A percentile compares a stretch with the other conserved stretches of the same genome.
These are phyloP conservation scores for Agrotis ipsilon DNA, from an alignment of 2,888 invertebrate genomes.

Conservation along the genomic window DNA sequence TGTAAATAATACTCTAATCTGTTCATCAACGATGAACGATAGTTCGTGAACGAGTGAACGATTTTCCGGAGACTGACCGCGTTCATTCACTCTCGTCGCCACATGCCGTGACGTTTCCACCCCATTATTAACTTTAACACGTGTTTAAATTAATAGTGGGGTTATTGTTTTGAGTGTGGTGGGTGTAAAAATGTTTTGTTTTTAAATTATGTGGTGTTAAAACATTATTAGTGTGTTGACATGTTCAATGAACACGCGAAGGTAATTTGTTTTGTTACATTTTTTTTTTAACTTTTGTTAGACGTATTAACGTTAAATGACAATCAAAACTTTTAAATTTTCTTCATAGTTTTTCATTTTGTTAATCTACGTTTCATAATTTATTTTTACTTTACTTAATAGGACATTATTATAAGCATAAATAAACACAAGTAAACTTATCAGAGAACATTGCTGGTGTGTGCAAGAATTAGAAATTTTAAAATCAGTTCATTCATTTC, in stretches of 20 bases:
- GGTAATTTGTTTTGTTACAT: conserved; percentile 1
- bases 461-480: no score
- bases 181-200: conserved; percentile 14
- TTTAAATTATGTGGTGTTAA: conserved; percentile 20
- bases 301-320: not conserved
- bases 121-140: conserved; percentile 41
- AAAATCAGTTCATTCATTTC: no score
- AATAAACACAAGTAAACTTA: no score
- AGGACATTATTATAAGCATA: no score
- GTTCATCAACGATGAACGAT: conserved; percentile 77
- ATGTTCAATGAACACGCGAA: conserved; percentile 30
- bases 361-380: not conserved
- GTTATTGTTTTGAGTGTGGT: conserved; percentile 27
- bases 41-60: conserved; percentile 74
- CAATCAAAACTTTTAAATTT: not conserved
- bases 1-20: conserved; percentile 77
- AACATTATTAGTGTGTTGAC: conserved; percentile 5
- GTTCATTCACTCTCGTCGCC: conserved; percentile 68
- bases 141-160: conserved; percentile 17
- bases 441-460: no score
- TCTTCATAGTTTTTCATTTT: not conserved
- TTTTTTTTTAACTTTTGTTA: no score
- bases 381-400: not conserved
- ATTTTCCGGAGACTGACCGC: conserved; percentile 84
- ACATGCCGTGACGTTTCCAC: conserved; percentile 69